Percentiles rank a stretch among this genome's conserved stretches.
These are phyloP conservation scores for Congeria kusceri DNA, from an alignment of 2,888 invertebrate genomes.

Conservation along the genomic window DNA sequence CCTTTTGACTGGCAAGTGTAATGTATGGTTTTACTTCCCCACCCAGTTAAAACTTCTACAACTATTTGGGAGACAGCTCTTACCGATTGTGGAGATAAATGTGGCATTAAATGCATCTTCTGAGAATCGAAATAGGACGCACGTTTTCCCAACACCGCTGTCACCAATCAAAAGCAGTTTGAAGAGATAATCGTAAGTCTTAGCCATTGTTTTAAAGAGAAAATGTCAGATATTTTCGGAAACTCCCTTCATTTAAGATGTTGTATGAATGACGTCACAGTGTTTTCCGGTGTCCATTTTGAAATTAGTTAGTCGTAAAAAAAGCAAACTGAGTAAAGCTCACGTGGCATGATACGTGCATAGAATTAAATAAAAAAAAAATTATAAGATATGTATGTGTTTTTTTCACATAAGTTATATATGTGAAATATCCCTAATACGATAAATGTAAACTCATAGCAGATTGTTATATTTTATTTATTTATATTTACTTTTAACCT, in stretches of 20 bases:
- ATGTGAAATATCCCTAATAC: too few species aligned
- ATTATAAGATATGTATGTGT: too few species aligned
- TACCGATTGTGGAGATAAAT: constrained; percentile 86
- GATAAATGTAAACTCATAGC: too few species aligned
- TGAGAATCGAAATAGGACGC: constrained; percentile 84
- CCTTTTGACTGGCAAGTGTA: too few species aligned
- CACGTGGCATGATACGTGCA: too few species aligned
- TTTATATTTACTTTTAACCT: too few species aligned
- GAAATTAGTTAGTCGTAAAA: neutral
- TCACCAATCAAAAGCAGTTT: constrained; percentile 84
- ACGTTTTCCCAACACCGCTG: constrained; percentile 84
- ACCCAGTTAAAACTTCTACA: constrained; percentile 32
- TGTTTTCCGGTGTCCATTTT: constrained; percentile 31
- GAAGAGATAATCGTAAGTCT: constrained; percentile 83
- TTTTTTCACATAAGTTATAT: too few species aligned
- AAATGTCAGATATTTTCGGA: constrained; percentile 34
- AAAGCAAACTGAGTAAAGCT: neutral
- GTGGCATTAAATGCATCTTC: constrained; percentile 85
- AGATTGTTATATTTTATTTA: too few species aligned
- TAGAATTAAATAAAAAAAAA: too few species aligned
- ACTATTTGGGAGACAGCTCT: constrained; percentile 9
- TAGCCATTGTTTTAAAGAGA: constrained; percentile 45
- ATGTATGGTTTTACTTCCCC: constrained; percentile 14
- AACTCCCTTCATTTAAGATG: constrained; percentile 63
- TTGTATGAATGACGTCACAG: constrained; percentile 38